Evolutionary conservation across 2,888 invertebrate species (phyloP).

Genomic region (Papilio protenor): DNA sequence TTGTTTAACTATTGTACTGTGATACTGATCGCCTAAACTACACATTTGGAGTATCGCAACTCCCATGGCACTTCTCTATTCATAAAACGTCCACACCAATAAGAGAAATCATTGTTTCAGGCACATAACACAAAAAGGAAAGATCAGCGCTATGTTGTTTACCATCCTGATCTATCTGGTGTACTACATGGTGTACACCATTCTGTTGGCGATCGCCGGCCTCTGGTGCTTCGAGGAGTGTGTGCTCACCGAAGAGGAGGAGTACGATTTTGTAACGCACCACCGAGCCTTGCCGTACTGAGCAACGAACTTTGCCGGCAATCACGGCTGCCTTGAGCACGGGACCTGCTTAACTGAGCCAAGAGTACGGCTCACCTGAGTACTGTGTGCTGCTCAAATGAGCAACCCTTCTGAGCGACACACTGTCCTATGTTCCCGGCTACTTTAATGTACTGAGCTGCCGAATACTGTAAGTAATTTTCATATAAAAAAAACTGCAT

Average conservation of each 20-base stretch:
- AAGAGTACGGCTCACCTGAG: neutral
- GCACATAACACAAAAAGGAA: neutral
- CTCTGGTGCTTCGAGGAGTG: slow-evolving; percentile 83
- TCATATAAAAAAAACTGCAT: neutral
- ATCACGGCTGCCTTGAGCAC: neutral
- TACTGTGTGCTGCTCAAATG: neutral
- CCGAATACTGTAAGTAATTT: slow-evolving; percentile 43
- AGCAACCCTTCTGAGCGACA: neutral
- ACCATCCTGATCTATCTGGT: slow-evolving; percentile 69
- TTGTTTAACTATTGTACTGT: too few relatives aligned
- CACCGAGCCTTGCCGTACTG: slow-evolving; percentile 62
- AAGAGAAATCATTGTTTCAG: slow-evolving; percentile 38
- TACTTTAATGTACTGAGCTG: slow-evolving; percentile 55
- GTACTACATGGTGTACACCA: slow-evolving; percentile 73
- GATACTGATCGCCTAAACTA: neutral
- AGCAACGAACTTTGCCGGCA: neutral
- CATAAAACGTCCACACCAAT: too few relatives aligned
- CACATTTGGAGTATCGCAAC: neutral
- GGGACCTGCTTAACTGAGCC: neutral
- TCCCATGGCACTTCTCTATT: neutral
- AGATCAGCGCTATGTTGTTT: slow-evolving; percentile 64
- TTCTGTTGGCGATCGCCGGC: slow-evolving; percentile 76
- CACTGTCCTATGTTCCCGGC: neutral
- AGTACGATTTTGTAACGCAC: slow-evolving; percentile 71
- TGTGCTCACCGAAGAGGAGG: slow-evolving; percentile 75